Evolutionary conservation across 2,888 invertebrate genomes (phyloP).

Genomic region (Heliconius cydno): DNA sequence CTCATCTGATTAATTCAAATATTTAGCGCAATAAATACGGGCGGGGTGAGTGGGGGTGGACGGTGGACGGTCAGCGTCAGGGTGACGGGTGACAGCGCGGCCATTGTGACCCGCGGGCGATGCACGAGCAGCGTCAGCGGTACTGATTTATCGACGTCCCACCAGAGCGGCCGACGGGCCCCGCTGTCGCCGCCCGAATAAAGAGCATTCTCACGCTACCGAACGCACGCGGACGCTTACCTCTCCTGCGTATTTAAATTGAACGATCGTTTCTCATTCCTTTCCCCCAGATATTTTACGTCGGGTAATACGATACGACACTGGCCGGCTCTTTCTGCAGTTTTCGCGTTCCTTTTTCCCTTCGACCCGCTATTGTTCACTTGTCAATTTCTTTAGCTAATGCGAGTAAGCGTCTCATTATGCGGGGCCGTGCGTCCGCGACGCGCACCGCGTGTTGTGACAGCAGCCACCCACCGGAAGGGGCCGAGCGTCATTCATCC

Average conservation of each 20-base stretch:
- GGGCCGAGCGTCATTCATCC: conserved; percentile 81
- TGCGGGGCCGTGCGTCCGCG: conserved; percentile 80
- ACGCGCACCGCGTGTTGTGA: conserved; percentile 83
- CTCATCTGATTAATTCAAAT: conserved; percentile 83
- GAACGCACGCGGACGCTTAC: conserved; percentile 81
- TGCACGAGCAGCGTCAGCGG: conserved; percentile 63
- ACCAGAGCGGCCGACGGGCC: conserved; percentile 59
- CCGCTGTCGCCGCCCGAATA: conserved; percentile 76
- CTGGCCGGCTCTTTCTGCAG: conserved; percentile 82
- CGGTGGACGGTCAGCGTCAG: conserved; percentile 72
- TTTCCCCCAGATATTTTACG: conserved; percentile 82
- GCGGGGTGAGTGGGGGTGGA: conserved; percentile 56
- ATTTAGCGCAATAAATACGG: conserved; percentile 82
- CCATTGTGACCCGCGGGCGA: conserved; percentile 76
- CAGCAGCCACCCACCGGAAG: conserved; percentile 84
- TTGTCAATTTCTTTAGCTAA: conserved; percentile 84
- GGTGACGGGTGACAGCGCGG: conserved; percentile 72
- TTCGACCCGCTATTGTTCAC: conserved; percentile 80
- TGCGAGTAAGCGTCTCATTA: conserved; percentile 84
- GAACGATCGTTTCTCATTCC: conserved; percentile 82
- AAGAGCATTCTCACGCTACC: conserved; percentile 83
- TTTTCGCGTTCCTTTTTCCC: conserved; percentile 77
- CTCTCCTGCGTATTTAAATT: conserved; percentile 79
- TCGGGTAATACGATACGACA: conserved; percentile 83
- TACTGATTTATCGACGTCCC: conserved; percentile 81